These are phyloP conservation scores for Unio pictorum DNA, from an alignment of 2,888 invertebrate species.

Conservation along the genomic window DNA sequence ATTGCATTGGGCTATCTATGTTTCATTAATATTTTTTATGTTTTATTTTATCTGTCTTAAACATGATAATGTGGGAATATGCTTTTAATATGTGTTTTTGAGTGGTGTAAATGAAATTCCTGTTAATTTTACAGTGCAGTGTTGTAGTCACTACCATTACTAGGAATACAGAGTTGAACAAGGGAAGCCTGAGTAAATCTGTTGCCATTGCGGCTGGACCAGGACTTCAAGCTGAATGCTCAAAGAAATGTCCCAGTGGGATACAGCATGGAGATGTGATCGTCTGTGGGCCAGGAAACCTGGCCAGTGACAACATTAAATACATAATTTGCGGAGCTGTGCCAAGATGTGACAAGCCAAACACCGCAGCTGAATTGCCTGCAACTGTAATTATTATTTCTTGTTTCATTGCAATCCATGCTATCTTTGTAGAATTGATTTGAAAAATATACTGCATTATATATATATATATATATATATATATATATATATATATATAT, in stretches of 20 bases:
- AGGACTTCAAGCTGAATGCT: slow-evolving; percentile 45
- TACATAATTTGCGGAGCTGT: slow-evolving; percentile 28
- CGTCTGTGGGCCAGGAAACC: slow-evolving; percentile 35
- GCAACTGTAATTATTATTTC: no score
- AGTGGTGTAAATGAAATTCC: no score
- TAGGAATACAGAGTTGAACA: slow-evolving; percentile 40
- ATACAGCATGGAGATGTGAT: slow-evolving; percentile 46
- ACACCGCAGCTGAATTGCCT: not conserved
- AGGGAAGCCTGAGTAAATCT: slow-evolving; percentile 47
- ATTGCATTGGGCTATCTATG: no score
- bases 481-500: no score
- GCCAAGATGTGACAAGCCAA: slow-evolving; percentile 27
- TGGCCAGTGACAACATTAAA: slow-evolving; percentile 17
- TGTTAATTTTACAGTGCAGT: slow-evolving; percentile 43
- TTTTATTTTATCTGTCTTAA: no score
- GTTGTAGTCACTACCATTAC: slow-evolving; percentile 55
- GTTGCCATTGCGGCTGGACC: slow-evolving; percentile 48
- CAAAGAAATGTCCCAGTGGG: slow-evolving; percentile 38
- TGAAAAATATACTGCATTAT: no score
- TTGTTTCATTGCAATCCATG: no score
- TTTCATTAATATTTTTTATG: no score
- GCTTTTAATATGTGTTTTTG: no score
- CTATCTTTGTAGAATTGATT: no score
- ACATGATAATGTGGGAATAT: no score
- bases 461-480: no score